Evolutionary conservation across 2,113 vertebrate species (phyloP), one percentile per base, ranked within the genome.

Genomic region (Leptocoma aspasia): DNA sequence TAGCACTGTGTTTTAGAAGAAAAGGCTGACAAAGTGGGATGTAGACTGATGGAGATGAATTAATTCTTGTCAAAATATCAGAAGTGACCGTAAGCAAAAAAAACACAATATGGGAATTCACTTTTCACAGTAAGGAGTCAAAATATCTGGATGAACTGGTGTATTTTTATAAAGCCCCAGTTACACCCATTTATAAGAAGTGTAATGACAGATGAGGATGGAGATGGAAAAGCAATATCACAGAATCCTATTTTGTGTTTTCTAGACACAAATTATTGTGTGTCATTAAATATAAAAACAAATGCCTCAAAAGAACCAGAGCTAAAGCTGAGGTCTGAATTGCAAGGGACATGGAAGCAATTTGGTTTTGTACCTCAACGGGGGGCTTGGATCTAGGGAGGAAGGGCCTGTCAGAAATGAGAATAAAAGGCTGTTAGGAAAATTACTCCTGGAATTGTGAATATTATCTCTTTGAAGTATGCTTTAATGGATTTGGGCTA

Each of bases 381-480:
- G 72, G 76, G 52, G 44, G 30, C 63, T 75, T 83, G 52, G 27
- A 64, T 94, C 47, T 71, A 59, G 73, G 60, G 52, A 86, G 82
- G 65, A 82, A 89, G 26, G 27, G 52, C 23, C 57, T 77, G 65
- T 81, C 84, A 88, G 86, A 90, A 93, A 92, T 49, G 30, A 81
- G 21, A 86, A 88, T 73, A 50, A 92, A 91, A 82, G 42, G 23
- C 50, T 82, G 23, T 49, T 89, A 92, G 41, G 70, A 92, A 95
- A 96, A 95, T 95, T 26, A 80, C 53, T 94, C 50, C 66, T 87
- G 70, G 86, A 84, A 85, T 56, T 87, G 66, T 92, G 92, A 76
- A 80, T 90, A 90, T 92, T 77, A 39, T 86, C 42, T 78, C 83
- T 96, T 92, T 96, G 94, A 95, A 89, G 83, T 71, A 60, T 26